Evolutionary conservation across 2,113 vertebrate genomes (phyloP), one percentile per base, ranked within the genome.

Genomic region (Gallinago undulata): DNA sequence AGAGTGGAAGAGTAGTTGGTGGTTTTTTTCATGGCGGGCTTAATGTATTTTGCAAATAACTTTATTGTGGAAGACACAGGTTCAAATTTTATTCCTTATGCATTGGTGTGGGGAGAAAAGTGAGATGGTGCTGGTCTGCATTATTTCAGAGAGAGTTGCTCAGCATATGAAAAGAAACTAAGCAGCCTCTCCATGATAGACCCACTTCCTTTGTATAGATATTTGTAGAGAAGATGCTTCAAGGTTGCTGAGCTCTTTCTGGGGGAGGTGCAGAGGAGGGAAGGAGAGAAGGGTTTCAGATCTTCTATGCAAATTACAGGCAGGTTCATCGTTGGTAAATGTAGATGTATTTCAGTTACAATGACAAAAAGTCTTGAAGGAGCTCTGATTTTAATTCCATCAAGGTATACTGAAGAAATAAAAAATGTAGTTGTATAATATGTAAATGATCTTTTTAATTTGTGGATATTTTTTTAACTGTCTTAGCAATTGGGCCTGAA

Each of bases 401-500:
- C 47, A 59, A 87, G 19, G 63, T 72, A 43, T 72, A 79, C 59
- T 82, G 77, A 75, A 86, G 70, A 91, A 93, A 62, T 51, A 67
- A 77, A 81, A 90, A 78, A 11, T 4, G 33, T 50, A 77, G 82
- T 51, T 96, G 72, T 88, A 79, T 91, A 92, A 95, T 92, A 87
- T 85, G 69, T 81, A 90, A 96, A 95, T 85, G 22, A 77, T 93
- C 56, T 39, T 59, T 62, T 91, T 94, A 39, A 95, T 92, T 84
- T 94, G 82, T 82, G 72, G 84, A 56, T 91, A 17, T 88, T 97
- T 94, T 95, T 95, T 95, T 97, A 90, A 95, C 72, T 97, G 76
- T 90, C 78, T 92, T 93, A 90, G 80, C 95, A 94, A 43, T 92
- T 85, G 93, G 93, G 35, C 88, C 60, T 92, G 92, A 92, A 92